Base-by-base conservation (phyloP, 2,113 vertebrate species). In the Pollachius pollachius region DNA sequence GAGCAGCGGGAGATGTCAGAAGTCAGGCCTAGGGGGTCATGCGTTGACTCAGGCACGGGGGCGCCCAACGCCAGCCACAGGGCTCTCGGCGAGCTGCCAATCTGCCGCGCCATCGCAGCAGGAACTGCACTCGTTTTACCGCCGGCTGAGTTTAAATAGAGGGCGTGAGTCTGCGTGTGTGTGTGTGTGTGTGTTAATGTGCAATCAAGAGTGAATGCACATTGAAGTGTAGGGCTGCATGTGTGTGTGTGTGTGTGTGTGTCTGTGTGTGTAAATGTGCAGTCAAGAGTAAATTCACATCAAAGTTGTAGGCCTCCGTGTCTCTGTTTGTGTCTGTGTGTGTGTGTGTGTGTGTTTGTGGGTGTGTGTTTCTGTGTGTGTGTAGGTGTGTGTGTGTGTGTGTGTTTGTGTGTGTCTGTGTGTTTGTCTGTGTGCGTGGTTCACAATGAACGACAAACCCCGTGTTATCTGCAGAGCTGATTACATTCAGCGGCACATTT, bases 401-500 rank as follows among this genome's bases (percentile, higher is more conserved):
- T 56, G 9, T 56, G 52, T 56, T 1, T 56, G 16, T 4, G 52
- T 62, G 37, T 21, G 21, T 62, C 56, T 73, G 54, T 60, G 56
- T 69, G 68, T 78, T 41, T 63, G 8, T 70, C 15, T 27, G 15
- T n/a, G 65, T 34, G 73, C 72, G 63, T 62, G 21, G 41, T 48
- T 48, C 64, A 79, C 82, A 88, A 80, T 78, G 70, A 80, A 27
- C 52, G 60, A 75, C 75, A 84, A 81, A 83, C 73, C 83, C 65
- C 65, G 18, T 71, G 73, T 57, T 79, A 76, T 82, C 82, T 76
- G 76, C 72, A 80, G 65, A 83, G 59, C 86, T 77, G 88, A 89
- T 86, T 82, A 72, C 82, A 83, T 85, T 85, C 78, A 85, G 4
- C 63, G 77, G 74, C 80, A 88, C 77, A 79, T 82, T 48, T 75